Evolutionary conservation across 2,888 invertebrate species (phyloP), one percentile per base, ranked within the genome.

Genomic region (Limnephilus lunatus): DNA sequence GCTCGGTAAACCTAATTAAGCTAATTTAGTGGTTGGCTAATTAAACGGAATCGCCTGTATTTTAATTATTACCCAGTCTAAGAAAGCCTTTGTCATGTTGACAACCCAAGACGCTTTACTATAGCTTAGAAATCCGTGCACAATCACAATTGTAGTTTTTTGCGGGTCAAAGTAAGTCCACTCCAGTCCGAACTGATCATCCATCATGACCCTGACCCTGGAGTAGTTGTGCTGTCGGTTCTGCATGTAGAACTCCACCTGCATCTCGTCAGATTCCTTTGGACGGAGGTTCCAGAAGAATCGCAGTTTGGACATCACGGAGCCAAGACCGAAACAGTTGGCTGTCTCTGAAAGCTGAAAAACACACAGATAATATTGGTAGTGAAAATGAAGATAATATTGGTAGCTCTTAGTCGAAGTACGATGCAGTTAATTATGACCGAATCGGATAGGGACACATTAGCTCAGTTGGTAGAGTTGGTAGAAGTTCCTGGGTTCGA

Each of bases 51-150:
- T 44, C 12, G 12, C 11, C 44, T 2, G 11, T 9, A 68, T 25
- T 68, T 32, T 15, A 7, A 83, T 91, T 31, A 94, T 94, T 95
- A 97, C 97, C 96, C 96, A 96, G 93, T 95, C 94, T 32, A 97
- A 95, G 93, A 97, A 96, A 0, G 97, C 97, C 39, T 95, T 95
- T 30, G 96, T 96, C 96, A 97, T 96, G 3, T 96, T 95, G 1
- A 93, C 94, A n/a, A 97, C 96, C 97, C 97, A 97, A 0, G 95
- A 94, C 1, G 96, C 96, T 92, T 96, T 95, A 92, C 97, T 96
- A 94, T 96, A 96, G 90, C 97, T 96, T 95, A 97, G 96, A 94
- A 97, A 97, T 0, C 97, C 97, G 93, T 97, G 97, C 0, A 97
- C 96, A 39, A 97, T 97, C 94, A 97, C 94, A 25, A 97, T 95